Evolutionary conservation across 2,888 invertebrate genomes (phyloP).

Genomic region (Tenthredo scrophulariae): DNA sequence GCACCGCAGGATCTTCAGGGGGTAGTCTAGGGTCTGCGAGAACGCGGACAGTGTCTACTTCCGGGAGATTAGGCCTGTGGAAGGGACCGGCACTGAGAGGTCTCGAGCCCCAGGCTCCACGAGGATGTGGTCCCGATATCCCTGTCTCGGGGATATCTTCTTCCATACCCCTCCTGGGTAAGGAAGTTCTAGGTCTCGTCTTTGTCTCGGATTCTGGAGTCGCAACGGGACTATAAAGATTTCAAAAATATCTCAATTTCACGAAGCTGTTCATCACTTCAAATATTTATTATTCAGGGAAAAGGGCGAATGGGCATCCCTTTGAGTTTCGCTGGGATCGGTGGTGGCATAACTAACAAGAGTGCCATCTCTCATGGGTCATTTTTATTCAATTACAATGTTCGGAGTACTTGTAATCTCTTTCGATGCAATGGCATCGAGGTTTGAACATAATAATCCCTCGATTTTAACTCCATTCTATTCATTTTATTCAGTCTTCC

Average conservation of each 20-base stretch:
- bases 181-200: constrained; percentile 66
- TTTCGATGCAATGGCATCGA: neutral
- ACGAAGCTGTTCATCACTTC: neutral
- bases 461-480: neutral
- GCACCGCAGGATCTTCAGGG: constrained; percentile 87
- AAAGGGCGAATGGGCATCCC: neutral
- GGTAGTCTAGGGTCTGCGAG: constrained; percentile 81
- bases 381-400: neutral
- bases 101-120: constrained; percentile 77
- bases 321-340: neutral
- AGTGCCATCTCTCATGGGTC: neutral
- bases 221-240: constrained; percentile 64
- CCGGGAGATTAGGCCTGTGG: constrained; percentile 80
- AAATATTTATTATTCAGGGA: neutral
- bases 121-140: constrained; percentile 65
- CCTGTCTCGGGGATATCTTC: constrained; percentile 68
- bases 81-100: constrained; percentile 85
- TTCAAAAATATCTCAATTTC: neutral
- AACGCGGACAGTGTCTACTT: constrained; percentile 80
- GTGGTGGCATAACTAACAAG: neutral
- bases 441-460: neutral
- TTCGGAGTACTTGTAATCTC: neutral
- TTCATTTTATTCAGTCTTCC: no score
- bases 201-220: constrained; percentile 65
- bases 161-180: constrained; percentile 62